Conservation (phyloP, 2,113 vertebrate genomes). For the Cheilinus undulatus region DNA sequence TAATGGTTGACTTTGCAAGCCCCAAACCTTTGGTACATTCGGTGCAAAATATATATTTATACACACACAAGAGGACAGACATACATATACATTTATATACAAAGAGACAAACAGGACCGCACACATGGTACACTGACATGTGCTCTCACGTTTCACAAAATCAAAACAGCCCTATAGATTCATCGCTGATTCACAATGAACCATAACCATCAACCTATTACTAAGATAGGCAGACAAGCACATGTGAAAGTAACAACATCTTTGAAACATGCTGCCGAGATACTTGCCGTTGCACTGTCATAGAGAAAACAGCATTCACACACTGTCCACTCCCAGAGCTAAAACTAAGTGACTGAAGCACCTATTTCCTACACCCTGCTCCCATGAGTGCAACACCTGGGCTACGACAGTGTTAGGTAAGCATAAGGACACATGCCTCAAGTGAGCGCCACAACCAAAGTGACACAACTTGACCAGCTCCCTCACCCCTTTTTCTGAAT, state of each 20-base stretch:
- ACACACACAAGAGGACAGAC: slow-evolving; percentile 79
- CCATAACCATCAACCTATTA: slow-evolving; percentile 58
- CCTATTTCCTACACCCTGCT: slow-evolving; percentile 13
- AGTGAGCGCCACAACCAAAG: slow-evolving; percentile 42
- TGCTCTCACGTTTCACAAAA: slow-evolving; percentile 66
- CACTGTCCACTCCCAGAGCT: slow-evolving; percentile 18
- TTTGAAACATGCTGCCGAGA: slow-evolving; percentile 65
- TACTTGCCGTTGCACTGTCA: slow-evolving; percentile 56
- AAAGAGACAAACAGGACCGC: slow-evolving; percentile 76
- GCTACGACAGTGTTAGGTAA: slow-evolving; percentile 62
- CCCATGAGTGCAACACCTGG: slow-evolving; percentile 11
- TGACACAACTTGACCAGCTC: slow-evolving; percentile 44
- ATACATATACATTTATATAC: slow-evolving; percentile 79
- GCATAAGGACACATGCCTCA: slow-evolving; percentile 54
- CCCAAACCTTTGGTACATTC: slow-evolving; percentile 84
- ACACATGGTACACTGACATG: slow-evolving; percentile 71
- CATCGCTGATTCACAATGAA: slow-evolving; percentile 47
- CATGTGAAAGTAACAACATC: slow-evolving; percentile 59
- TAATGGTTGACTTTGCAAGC: slow-evolving; percentile 75
- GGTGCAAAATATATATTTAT: slow-evolving; percentile 83
- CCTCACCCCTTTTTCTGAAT: slow-evolving; percentile 52
- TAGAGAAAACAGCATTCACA: slow-evolving; percentile 41
- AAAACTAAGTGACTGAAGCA: slow-evolving; percentile 29
- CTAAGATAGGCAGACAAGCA: slow-evolving; percentile 70
- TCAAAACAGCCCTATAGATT: slow-evolving; percentile 76